These are phyloP conservation scores for Drosophila bocki DNA, from an alignment of 1,140 invertebrate genomes.

Conservation along the genomic window DNA sequence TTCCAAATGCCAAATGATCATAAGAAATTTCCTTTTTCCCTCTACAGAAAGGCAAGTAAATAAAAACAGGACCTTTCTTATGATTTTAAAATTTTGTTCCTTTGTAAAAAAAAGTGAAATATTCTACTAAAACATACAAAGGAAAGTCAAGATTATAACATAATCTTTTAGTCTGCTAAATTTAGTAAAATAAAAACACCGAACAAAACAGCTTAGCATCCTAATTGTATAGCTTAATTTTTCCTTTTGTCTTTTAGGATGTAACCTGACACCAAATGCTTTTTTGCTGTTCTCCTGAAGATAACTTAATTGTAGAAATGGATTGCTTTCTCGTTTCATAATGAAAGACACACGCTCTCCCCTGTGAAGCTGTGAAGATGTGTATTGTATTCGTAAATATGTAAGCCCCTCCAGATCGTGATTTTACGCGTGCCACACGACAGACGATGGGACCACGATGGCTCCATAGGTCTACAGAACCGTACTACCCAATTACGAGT, in stretches of 20 bases:
- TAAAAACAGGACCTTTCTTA: too few species aligned
- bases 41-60: too few species aligned
- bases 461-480: neutral
- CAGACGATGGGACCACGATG: slow-evolving; percentile 24
- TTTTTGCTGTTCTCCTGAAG: neutral
- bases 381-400: slow-evolving; percentile 25
- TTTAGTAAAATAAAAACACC: too few species aligned
- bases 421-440: slow-evolving; percentile 64
- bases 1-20: too few species aligned
- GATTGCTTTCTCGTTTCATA: slow-evolving; percentile 58
- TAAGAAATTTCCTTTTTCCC: too few species aligned
- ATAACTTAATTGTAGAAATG: slow-evolving; percentile 36
- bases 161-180: too few species aligned
- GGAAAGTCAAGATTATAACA: too few species aligned
- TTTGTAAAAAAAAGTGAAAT: too few species aligned
- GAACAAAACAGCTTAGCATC: too few species aligned
- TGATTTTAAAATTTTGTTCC: too few species aligned
- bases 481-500: slow-evolving; percentile 26
- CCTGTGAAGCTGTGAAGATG: slow-evolving; percentile 12
- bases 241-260: neutral
- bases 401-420: slow-evolving; percentile 38
- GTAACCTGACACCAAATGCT: slow-evolving; percentile 5
- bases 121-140: too few species aligned
- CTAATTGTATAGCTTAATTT: neutral
- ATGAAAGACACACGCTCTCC: slow-evolving; percentile 57